Conservation (phyloP, 2,797 vertebrate genomes). For the Paguma larvata region DNA sequence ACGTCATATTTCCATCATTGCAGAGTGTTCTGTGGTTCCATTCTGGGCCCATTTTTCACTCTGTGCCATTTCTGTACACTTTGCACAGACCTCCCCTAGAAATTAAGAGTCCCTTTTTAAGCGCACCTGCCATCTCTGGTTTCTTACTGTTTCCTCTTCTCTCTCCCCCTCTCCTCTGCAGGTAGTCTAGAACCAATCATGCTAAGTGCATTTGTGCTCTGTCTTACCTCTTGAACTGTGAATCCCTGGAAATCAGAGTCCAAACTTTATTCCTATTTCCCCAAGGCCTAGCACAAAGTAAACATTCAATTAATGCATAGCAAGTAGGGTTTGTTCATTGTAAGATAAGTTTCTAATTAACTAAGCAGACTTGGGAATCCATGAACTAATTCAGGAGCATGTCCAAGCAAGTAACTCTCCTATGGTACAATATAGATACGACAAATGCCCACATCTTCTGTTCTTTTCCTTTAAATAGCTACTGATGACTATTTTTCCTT, state of each 20-base stretch:
- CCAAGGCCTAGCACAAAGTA: neutral
- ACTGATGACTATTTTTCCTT: neutral
- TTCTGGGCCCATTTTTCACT: constrained; percentile 11
- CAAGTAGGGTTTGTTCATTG: neutral
- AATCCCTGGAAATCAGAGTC: neutral
- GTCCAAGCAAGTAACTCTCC: neutral
- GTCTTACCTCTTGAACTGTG: neutral
- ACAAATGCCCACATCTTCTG: neutral
- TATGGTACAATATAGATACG: neutral
- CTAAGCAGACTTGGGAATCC: neutral
- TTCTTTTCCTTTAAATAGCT: constrained; percentile 11
- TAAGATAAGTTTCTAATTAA: neutral
- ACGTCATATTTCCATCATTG: neutral
- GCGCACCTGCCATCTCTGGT: neutral
- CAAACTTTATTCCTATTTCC: neutral
- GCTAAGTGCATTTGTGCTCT: neutral
- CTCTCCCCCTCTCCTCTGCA: neutral
- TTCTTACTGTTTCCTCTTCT: neutral
- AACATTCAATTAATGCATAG: neutral
- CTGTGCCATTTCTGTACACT: neutral
- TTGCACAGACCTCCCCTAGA: constrained; percentile 34
- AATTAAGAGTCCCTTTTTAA: constrained; percentile 43
- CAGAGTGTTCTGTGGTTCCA: neutral
- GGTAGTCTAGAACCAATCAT: neutral
- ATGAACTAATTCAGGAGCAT: neutral